phyloP scores from a whole-genome alignment of 2,888 invertebrate species.

The Phymatocera aterrima region DNA sequence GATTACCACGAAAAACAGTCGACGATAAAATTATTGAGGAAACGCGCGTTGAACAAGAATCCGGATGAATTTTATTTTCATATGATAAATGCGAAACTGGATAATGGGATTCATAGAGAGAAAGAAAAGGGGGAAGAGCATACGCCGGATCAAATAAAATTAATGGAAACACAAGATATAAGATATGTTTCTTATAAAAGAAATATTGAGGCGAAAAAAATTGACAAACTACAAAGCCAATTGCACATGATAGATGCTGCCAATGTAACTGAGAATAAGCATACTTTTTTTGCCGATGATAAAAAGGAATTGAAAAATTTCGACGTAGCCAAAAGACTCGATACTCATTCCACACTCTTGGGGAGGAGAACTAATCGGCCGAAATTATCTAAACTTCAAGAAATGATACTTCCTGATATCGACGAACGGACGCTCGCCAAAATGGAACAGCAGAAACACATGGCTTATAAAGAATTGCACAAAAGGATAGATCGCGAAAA shows the following conservation, averaged over 20 bases:
- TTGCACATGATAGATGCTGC: constrained; percentile 89
- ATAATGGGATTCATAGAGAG: constrained; percentile 80
- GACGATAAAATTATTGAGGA: constrained; percentile 87
- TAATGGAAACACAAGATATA: constrained; percentile 95
- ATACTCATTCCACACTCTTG: constrained; percentile 85
- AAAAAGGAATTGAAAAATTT: constrained; percentile 79
- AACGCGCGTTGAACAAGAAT: constrained; percentile 93
- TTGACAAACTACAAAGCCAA: constrained; percentile 84
- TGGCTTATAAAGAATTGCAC: constrained; percentile 84
- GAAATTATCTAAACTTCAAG: constrained; percentile 78
- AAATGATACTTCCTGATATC: constrained; percentile 79
- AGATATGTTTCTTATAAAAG: constrained; percentile 93
- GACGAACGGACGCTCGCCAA: constrained; percentile 76
- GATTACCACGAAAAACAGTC: constrained; percentile 90
- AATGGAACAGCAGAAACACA: constrained; percentile 79
- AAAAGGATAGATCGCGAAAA: constrained; percentile 87
- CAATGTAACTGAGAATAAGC: constrained; percentile 83
- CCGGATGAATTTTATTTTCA: constrained; percentile 99
- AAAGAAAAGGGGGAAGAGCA: constrained; percentile 84
- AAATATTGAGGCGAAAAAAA: constrained; percentile 88
- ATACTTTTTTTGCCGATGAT: constrained; percentile 87
- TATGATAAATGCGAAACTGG: constrained; percentile 92
- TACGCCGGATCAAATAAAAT: constrained; percentile 87
- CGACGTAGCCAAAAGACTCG: constrained; percentile 83
- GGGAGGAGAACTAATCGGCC: constrained; percentile 84